These are phyloP conservation scores for Cynopterus brachyotis DNA, from an alignment of 2,113 vertebrate genomes.

Conservation along the genomic window DNA sequence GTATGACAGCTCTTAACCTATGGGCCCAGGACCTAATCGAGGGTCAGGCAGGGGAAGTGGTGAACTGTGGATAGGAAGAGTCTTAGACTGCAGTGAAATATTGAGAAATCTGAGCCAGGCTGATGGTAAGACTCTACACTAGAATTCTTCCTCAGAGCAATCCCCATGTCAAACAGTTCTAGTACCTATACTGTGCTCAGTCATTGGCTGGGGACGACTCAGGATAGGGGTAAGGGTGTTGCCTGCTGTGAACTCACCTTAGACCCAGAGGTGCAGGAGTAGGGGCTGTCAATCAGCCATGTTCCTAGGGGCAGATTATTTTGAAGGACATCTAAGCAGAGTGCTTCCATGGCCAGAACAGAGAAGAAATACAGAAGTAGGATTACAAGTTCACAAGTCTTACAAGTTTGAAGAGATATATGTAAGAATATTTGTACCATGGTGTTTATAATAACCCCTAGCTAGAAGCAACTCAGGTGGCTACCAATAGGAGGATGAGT, in stretches of 20 bases:
- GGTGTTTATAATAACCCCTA: neutral
- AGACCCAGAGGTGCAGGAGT: neutral
- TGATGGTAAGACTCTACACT: neutral
- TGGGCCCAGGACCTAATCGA: neutral
- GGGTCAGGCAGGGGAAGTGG: accelerated
- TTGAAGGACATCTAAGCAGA: neutral
- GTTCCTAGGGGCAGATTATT: neutral
- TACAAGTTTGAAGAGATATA: neutral
- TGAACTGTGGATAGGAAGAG: neutral
- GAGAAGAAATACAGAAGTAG: neutral
- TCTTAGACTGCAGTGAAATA: neutral
- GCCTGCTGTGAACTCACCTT: neutral
- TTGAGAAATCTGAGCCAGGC: neutral
- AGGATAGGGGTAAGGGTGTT: too few relatives aligned
- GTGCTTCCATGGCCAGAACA: neutral
- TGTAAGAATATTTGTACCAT: neutral
- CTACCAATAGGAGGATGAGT: neutral
- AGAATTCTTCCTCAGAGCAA: neutral
- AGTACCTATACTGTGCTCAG: neutral
- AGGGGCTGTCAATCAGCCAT: neutral
- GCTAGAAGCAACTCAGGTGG: neutral
- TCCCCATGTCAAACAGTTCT: neutral
- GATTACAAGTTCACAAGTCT: too few relatives aligned
- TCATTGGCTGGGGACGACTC: neutral
- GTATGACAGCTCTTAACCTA: neutral